These are phyloP conservation scores for Cyclargus thomasi DNA, from an alignment of 1,140 invertebrate species.

Conservation along the genomic window DNA sequence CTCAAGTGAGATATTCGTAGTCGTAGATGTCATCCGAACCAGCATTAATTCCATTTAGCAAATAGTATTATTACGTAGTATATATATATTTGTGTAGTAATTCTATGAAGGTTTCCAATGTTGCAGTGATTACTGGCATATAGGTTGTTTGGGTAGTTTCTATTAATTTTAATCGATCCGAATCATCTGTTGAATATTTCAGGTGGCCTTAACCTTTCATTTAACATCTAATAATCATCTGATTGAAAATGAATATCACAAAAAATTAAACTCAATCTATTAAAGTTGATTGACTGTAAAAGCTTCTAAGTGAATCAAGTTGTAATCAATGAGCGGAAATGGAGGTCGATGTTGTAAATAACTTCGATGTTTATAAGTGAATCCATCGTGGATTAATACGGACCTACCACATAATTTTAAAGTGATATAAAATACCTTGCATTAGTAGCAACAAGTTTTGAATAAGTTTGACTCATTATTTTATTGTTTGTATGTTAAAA, in stretches of 20 bases:
- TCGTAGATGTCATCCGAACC: no score
- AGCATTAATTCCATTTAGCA: no score
- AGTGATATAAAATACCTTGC: neutral
- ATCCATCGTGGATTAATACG: neutral
- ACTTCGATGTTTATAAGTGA: neutral
- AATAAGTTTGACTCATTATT: no score
- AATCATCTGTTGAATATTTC: neutral
- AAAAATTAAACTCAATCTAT: neutral
- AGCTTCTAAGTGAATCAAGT: slow-evolving; percentile 3
- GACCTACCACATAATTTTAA: neutral
- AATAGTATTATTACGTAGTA: no score
- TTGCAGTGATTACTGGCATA: no score
- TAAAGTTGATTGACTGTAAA: neutral
- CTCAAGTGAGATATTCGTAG: no score
- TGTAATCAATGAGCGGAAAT: neutral
- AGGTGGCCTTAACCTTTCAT: neutral
- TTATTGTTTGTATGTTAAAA: no score
- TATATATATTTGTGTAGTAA: no score
- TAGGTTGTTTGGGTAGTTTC: no score
- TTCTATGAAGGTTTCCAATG: no score
- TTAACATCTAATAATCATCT: neutral
- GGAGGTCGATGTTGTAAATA: neutral
- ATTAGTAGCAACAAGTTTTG: neutral
- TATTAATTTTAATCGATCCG: no score
- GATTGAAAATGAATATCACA: neutral